Conservation (phyloP, 35 echinoderm and acorn worm species). For the Acanthaster planci region DNA sequence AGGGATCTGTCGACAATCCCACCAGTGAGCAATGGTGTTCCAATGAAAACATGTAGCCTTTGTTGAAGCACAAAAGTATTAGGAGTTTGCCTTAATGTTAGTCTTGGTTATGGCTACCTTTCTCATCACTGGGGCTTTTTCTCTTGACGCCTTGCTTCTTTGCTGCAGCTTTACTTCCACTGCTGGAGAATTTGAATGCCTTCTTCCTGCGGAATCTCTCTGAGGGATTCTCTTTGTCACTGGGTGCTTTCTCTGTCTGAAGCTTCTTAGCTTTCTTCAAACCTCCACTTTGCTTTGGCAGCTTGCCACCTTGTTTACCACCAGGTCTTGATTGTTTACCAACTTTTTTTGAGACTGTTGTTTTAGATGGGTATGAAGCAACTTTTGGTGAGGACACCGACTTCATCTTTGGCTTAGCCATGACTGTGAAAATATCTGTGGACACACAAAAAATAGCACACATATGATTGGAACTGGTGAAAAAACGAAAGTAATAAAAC, state of each 20-base stretch:
- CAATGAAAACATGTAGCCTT: no score
- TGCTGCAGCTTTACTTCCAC: background rate
- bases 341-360: background rate
- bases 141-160: constrained; percentile 5
- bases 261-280: background rate
- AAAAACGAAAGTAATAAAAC: no score
- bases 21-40: no score
- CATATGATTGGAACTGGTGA: no score
- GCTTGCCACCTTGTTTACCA: background rate
- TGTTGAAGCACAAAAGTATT: no score
- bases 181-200: background rate
- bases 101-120: background rate
- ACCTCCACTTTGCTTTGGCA: background rate
- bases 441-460: background rate
- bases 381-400: background rate
- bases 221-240: background rate
- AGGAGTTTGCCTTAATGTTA: no score
- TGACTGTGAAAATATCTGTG: background rate
- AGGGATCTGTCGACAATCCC: no score
- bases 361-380: background rate
- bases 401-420: constrained; percentile 2
- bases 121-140: background rate
- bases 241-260: background rate
- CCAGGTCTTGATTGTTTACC: background rate
- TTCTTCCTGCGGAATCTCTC: no score